Conservation (phyloP, 2,797 vertebrate genomes). For the Tadarida brasiliensis region DNA sequence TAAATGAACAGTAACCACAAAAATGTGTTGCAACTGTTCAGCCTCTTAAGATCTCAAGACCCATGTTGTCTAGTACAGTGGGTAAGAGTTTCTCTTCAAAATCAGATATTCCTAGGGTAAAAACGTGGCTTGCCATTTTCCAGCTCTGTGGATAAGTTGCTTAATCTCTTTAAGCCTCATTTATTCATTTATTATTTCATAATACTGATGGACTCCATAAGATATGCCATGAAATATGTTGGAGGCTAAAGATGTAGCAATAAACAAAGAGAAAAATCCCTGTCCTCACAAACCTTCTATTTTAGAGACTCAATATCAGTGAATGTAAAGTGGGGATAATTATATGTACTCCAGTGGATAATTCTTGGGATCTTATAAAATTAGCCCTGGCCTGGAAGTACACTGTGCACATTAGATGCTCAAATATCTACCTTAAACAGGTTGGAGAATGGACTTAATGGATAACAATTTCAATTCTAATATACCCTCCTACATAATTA, state of each 20-base stretch:
- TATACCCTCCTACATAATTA: background rate
- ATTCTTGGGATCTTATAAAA: background rate
- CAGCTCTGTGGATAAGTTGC: background rate
- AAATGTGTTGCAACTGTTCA: conserved; percentile 35
- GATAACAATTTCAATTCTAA: background rate
- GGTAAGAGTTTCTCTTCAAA: background rate
- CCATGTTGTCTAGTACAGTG: background rate
- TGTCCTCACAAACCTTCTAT: background rate
- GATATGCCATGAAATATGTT: background rate
- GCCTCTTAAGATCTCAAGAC: conserved; percentile 8
- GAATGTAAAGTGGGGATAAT: background rate
- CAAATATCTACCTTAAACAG: background rate
- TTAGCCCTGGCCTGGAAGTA: background rate
- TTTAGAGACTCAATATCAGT: background rate
- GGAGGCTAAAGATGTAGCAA: background rate
- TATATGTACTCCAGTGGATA: background rate
- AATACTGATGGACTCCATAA: background rate
- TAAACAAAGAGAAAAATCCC: background rate
- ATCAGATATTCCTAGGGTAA: background rate
- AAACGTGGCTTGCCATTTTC: background rate
- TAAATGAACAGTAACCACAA: conserved; percentile 60
- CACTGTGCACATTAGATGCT: background rate
- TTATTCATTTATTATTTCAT: conserved; percentile 16
- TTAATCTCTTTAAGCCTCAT: background rate
- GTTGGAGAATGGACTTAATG: background rate